phyloP scores from a whole-genome alignment of 2,888 invertebrate genomes.

The Artemia sinica region DNA sequence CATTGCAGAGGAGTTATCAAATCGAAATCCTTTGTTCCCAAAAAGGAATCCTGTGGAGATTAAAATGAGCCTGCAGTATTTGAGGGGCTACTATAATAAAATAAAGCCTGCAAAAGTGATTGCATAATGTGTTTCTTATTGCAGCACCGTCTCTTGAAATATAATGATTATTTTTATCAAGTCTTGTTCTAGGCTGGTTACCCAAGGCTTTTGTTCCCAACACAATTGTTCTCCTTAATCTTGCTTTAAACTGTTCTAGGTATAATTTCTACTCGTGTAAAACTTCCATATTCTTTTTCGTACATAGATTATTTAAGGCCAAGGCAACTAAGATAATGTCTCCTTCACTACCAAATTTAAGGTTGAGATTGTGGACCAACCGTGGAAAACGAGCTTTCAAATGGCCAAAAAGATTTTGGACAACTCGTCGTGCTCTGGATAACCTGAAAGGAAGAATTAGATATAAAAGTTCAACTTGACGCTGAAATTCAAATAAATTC shows the following conservation, averaged over 20 bases:
- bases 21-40: too few species aligned
- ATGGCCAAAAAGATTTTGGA: neutral
- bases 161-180: too few species aligned
- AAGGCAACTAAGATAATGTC: neutral
- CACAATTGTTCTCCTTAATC: neutral
- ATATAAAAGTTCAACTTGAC: neutral
- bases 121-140: too few species aligned
- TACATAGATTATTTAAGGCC: neutral
- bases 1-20: too few species aligned
- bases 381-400: neutral
- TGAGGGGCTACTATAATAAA: too few species aligned
- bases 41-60: too few species aligned
- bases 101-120: too few species aligned
- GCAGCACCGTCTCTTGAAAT: neutral
- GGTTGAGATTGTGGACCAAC: neutral
- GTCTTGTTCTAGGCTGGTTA: neutral
- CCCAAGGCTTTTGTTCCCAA: neutral
- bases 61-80: too few species aligned
- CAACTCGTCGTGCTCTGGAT: neutral
- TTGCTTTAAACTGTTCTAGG: neutral
- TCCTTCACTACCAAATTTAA: neutral
- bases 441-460: too few species aligned
- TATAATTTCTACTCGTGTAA: neutral
- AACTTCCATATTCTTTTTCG: neutral
- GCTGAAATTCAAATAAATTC: neutral